Evolutionary conservation across 2,888 invertebrate species (phyloP).

Genomic region (Tenthredo scrophulariae): DNA sequence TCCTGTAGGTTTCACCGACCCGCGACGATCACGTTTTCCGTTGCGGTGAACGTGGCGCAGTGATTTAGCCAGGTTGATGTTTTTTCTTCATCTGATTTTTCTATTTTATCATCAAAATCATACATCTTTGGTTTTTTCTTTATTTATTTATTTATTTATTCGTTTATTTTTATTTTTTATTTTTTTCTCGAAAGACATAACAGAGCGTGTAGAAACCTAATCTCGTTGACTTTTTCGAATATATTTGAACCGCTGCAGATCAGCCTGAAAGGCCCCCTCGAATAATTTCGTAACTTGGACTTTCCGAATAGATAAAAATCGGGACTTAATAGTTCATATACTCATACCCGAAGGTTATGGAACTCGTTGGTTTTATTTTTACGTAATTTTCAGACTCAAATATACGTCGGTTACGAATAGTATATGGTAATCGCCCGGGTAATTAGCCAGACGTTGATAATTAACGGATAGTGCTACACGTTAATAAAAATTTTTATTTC

Average conservation of each 20-base stretch:
- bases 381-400: not conserved
- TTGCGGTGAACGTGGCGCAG: not conserved
- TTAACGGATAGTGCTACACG: slow-evolving; percentile 6
- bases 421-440: not conserved
- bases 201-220: not conserved
- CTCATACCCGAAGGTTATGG: not conserved
- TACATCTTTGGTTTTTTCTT: not conserved
- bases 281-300: not conserved
- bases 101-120: not conserved
- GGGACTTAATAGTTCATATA: not conserved
- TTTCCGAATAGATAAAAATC: slow-evolving; percentile 10
- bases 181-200: not conserved
- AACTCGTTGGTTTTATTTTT: slow-evolving; percentile 1
- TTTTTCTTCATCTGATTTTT: not conserved
- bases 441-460: slow-evolving; percentile 38
- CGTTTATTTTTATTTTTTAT: not conserved
- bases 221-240: not conserved
- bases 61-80: not conserved
- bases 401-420: not conserved
- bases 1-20: slow-evolving; percentile 27
- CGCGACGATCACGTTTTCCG: slow-evolving; percentile 26
- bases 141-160: no score
- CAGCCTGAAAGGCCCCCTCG: not conserved
- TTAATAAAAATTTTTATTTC: slow-evolving; percentile 7
- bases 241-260: not conserved